Evolutionary conservation across 2,113 vertebrate species (phyloP), one percentile per base, ranked within the genome.

Genomic region (Illadopsis cleaveri): DNA sequence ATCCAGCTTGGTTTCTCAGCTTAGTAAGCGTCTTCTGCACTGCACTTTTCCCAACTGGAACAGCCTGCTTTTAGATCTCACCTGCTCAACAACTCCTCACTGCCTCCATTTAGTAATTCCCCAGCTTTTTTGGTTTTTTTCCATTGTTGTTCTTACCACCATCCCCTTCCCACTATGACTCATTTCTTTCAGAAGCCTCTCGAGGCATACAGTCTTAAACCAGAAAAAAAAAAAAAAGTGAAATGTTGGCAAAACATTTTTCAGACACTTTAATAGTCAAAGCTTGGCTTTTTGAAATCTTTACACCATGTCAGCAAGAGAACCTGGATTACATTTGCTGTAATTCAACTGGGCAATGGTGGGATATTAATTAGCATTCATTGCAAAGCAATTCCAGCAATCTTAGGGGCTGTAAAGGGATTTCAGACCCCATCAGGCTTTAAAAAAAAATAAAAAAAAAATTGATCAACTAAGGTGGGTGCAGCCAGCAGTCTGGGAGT

Each of bases 21-120:
- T 95, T 96, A 92, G 62, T 94, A 96, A 95, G 93, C 50, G 0
- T 81, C 92, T 96, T 94, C 71, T 71, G 60, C 47, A 38, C 56
- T 81, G 85, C 54, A 86, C 64, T 96, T 86, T 94, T 96, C 82
- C 79, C 76, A 93, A 90, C 93, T 77, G 76, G 92, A 93, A 92
- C 90, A 96, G 92, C 90, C 94, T 96, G 92, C 96, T 96, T 95
- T 96, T 85, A 95, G 69, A 78, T 53, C 58, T 94, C 92, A 93
- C 81, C 90, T 92, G 82, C 60, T 90, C 82, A 93, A 91, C 90
- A 95, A 57, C 90, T 93, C 90, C 51, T 79, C 82, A 77, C 10
- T 82, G 64, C 31, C 56, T 90, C 80, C 25, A 69, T 64, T 85
- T 96, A 94, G 72, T 93, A 92, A 88, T 88, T 66, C 37, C 44